phyloP scores from a whole-genome alignment of 2,888 invertebrate species.

The Lumbricus terrestris region DNA sequence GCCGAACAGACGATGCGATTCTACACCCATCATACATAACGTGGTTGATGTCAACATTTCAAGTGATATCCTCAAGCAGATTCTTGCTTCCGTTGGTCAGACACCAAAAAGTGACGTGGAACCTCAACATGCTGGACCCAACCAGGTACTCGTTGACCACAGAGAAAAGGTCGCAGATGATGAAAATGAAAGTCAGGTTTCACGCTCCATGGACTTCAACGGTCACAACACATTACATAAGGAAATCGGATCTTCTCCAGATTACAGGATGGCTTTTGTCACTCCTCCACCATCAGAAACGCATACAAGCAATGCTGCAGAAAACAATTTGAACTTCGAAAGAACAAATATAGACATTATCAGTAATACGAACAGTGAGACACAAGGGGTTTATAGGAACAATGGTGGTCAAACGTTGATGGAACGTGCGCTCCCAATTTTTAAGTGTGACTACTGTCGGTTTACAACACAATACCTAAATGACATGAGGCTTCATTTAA shows the following conservation, averaged over 20 bases:
- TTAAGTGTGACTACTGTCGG: conserved; percentile 5
- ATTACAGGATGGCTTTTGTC: background rate
- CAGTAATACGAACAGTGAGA: background rate
- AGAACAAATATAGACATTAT: background rate
- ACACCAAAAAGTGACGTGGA: background rate
- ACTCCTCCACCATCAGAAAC: background rate
- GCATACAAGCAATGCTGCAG: background rate
- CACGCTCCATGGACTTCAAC: background rate
- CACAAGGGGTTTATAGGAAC: background rate
- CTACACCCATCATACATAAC: background rate
- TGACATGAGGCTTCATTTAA: background rate
- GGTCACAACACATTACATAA: background rate
- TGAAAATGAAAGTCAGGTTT: background rate
- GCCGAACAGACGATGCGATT: background rate
- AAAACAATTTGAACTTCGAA: background rate
- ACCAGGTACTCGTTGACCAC: background rate
- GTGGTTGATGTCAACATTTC: background rate
- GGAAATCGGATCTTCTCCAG: background rate
- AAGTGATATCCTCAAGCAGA: background rate
- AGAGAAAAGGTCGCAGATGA: background rate
- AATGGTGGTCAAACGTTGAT: background rate
- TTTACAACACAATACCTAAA: background rate
- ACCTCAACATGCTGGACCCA: background rate
- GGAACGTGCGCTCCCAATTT: background rate
- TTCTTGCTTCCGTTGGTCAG: background rate